phyloP scores from a whole-genome alignment of 2,113 vertebrate species.

The Eclectus roratus region DNA sequence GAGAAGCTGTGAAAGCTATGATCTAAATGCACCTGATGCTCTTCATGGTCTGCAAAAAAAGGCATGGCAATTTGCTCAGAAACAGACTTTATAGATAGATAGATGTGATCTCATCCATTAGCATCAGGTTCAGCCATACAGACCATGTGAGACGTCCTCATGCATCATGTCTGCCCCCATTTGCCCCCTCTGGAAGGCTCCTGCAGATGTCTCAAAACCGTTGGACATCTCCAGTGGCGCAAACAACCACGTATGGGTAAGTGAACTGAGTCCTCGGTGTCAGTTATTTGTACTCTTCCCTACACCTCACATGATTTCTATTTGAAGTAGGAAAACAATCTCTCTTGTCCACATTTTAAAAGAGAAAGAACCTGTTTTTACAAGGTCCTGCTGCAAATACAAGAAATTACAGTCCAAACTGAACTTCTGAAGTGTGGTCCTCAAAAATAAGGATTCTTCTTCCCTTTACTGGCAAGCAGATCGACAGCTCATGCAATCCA shows the following conservation, averaged over 20 bases:
- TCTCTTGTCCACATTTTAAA: not conserved
- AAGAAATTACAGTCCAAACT: not conserved
- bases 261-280: not conserved
- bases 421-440: not conserved
- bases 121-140: not conserved
- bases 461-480: not conserved
- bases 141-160: not conserved
- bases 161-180: fast-evolving
- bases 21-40: slow-evolving; percentile 3
- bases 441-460: not conserved
- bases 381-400: not conserved
- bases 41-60: not conserved
- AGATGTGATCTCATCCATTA: not conserved
- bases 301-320: not conserved
- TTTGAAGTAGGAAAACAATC: not conserved
- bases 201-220: not conserved
- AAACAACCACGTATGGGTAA: not conserved
- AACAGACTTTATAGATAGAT: not conserved
- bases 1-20: slow-evolving; percentile 29
- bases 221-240: not conserved
- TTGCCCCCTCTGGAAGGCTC: not conserved
- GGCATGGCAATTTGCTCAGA: not conserved
- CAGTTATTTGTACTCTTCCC: not conserved
- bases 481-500: not conserved
- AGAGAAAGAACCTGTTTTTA: not conserved